Conservation (phyloP, 2,888 invertebrate species). For the Cryptosula pallasiana region DNA sequence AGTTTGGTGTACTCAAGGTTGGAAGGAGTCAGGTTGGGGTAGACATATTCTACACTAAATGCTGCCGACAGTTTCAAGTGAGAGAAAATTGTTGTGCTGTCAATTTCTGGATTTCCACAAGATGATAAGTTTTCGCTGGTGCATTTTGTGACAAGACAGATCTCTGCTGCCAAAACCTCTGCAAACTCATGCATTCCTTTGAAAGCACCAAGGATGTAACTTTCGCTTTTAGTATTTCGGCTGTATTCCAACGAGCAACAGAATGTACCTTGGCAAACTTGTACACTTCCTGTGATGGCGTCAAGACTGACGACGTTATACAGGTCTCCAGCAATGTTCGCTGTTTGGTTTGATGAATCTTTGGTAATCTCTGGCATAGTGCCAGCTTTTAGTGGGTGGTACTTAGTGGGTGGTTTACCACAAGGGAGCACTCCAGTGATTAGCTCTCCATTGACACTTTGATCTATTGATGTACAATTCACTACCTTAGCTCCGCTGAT, state of each 20-base stretch:
- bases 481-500: constrained; percentile 46
- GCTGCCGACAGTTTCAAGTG: background rate
- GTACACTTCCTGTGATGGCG: background rate
- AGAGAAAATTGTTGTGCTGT: background rate
- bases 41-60: background rate
- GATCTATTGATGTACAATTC: background rate
- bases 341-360: background rate
- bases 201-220: background rate
- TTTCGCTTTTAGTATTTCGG: background rate
- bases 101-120: background rate
- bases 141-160: background rate
- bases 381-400: background rate
- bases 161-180: background rate
- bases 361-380: background rate
- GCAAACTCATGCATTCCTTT: background rate
- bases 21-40: background rate
- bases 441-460: background rate
- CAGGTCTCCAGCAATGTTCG: background rate
- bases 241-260: background rate
- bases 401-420: background rate
- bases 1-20: background rate
- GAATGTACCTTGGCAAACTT: background rate
- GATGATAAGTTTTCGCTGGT: background rate
- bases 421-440: background rate
- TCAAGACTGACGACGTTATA: background rate